These are phyloP conservation scores for Dicycla oo DNA, from an alignment of 2,888 invertebrate species.

Conservation along the genomic window DNA sequence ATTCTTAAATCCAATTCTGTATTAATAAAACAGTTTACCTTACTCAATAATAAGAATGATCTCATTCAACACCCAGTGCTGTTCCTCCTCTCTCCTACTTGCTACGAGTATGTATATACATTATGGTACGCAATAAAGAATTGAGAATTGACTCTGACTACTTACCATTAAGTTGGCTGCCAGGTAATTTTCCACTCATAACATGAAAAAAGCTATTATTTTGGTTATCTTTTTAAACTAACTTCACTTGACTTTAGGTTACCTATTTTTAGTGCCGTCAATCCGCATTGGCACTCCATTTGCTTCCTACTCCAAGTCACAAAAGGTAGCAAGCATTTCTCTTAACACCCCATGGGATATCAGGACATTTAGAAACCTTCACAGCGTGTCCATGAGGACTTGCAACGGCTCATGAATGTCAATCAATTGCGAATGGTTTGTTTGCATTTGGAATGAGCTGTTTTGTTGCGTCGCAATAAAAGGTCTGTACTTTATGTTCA, in stretches of 20 bases:
- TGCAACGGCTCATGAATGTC: conserved; percentile 61
- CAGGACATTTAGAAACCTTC: conserved; percentile 58
- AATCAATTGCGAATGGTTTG: conserved; percentile 57
- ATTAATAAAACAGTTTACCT: no score
- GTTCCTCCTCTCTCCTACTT: no score
- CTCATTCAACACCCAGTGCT: no score
- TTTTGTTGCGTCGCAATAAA: conserved; percentile 27
- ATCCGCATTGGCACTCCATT: conserved; percentile 9
- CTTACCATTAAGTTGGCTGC: background rate
- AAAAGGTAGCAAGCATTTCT: conserved; percentile 45
- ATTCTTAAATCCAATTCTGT: no score
- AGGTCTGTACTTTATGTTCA: background rate
- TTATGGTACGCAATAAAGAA: no score
- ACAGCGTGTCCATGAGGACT: conserved; percentile 26
- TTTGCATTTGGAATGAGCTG: conserved; percentile 40
- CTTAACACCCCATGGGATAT: conserved; percentile 43
- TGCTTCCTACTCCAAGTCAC: background rate
- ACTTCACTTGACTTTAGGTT: background rate
- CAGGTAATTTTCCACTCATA: background rate
- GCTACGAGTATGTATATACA: no score
- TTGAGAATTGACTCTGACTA: no score
- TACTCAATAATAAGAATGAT: no score
- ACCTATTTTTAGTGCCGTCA: background rate
- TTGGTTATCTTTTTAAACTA: background rate
- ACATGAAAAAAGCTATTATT: background rate